Conservation (phyloP, 2,797 vertebrate species). For the Gymnopithys bicolor region DNA sequence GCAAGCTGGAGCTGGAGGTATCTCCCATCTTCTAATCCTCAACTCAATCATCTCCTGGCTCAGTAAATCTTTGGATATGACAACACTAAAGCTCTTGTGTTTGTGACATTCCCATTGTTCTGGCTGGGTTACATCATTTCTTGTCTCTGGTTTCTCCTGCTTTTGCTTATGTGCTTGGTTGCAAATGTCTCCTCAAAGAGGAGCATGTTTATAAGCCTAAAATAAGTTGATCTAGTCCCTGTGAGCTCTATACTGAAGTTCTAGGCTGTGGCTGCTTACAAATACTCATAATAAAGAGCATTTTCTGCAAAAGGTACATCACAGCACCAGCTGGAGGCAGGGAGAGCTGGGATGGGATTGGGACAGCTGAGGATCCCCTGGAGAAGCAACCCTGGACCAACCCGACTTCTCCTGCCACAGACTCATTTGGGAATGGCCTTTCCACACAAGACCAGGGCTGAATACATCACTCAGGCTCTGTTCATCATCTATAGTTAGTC, state of each 20-base stretch:
- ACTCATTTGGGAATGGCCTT: neutral
- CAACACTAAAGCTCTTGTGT: neutral
- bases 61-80: neutral
- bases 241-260: neutral
- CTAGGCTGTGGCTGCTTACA: neutral
- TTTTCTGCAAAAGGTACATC: neutral
- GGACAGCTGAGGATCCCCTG: neutral
- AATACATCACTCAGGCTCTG: slow-evolving; percentile 8
- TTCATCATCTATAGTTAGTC: slow-evolving; percentile 20
- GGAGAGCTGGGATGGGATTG: neutral
- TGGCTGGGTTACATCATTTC: neutral
- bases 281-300: neutral
- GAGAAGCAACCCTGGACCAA: neutral
- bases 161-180: neutral
- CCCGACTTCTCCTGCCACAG: neutral
- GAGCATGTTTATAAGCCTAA: neutral
- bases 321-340: neutral
- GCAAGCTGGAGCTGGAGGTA: neutral
- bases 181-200: neutral
- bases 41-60: neutral
- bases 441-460: neutral
- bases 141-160: neutral
- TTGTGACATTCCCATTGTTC: neutral
- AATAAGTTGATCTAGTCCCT: neutral
- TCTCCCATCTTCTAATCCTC: neutral